Evolutionary conservation across 1,140 invertebrate genomes (phyloP).

Genomic region (Pseudomyrmex concolor): DNA sequence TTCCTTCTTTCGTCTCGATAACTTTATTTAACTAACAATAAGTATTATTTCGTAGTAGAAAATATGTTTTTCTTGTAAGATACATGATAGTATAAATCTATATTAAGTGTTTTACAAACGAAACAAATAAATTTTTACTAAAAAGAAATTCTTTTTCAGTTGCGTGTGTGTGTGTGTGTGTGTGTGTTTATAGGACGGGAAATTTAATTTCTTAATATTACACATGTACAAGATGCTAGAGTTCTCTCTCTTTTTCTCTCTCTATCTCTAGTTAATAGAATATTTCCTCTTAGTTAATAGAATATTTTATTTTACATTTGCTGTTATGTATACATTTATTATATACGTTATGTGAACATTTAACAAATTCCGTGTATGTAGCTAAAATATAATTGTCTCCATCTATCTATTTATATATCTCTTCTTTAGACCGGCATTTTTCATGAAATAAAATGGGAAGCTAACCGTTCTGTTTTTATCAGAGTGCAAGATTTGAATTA

Average conservation of each 20-base stretch:
- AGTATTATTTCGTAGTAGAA: conserved; percentile 19
- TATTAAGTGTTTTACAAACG: not conserved
- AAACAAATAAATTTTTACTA: conserved; percentile 6
- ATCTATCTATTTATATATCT: conserved; percentile 24
- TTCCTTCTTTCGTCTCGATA: not conserved
- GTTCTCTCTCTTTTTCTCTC: too few relatives aligned
- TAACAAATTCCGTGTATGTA: not conserved
- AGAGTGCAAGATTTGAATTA: conserved; percentile 66
- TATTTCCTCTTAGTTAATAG: too few relatives aligned
- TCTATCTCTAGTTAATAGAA: not conserved
- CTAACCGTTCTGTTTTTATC: conserved; percentile 60
- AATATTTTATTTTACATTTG: not conserved
- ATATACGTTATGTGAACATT: not conserved
- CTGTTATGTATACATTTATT: not conserved
- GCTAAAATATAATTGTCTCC: conserved; percentile 27
- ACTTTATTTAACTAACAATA: not conserved
- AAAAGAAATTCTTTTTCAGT: too few relatives aligned
- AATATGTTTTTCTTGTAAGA: conserved; percentile 13
- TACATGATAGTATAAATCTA: not conserved
- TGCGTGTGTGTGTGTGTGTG: not conserved
- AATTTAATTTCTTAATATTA: conserved; percentile 2
- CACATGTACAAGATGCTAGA: not conserved
- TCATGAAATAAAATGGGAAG: conserved; percentile 50
- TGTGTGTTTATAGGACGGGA: not conserved
- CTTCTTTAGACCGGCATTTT: not conserved